Evolutionary conservation across 2,797 vertebrate genomes (phyloP), one percentile per base, ranked within the genome.

Genomic region (Allobates femoralis): DNA sequence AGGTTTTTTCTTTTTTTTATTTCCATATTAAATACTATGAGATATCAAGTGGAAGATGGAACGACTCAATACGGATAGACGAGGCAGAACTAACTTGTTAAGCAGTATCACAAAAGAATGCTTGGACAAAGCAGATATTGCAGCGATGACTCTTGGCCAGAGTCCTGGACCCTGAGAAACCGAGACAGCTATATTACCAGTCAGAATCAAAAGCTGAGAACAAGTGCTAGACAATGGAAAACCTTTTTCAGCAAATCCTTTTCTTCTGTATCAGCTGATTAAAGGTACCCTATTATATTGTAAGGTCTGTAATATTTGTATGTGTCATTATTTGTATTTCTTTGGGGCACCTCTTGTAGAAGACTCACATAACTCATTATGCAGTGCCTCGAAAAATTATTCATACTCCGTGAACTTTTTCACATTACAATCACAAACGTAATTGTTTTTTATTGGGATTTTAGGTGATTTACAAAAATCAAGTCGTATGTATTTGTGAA

Each of bases 71-170:
- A n/a, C 50, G 18, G 30, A 41, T 32, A 83, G 53, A 74, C 34
- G 21, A 74, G 53, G 69, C 67, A 41, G 37, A 83, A 71, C 23
- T 73, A 73, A 58, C 32, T 71, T 73, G 66, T 73, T 69, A 71
- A 69, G 41, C 46, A 55, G 51, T 37, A 58, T 73, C 32, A 83
- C 67, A 83, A 83, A 83, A 74, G 81, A 83, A 73, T 18, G 81
- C 66, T 73, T 46, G 46, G 51, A 74, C 81, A 58, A 60, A 32
- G 79, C 79, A 80, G 41, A 80, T 80, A 80, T 28, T 80, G 67
- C 67, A 55, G 62, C 18, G 64, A 62, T 73, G n/a, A 58, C 34
- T 73, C 41, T 83, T 73, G 81, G 81, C 81, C 34, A 34, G 30
- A 69, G 64, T 81, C 62, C 79, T 34, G 50, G 50, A 53, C 64